Percentiles rank a stretch among this genome's conserved stretches.
Conservation (phyloP, 2,113 vertebrate species). For the Dinomys branickii region DNA sequence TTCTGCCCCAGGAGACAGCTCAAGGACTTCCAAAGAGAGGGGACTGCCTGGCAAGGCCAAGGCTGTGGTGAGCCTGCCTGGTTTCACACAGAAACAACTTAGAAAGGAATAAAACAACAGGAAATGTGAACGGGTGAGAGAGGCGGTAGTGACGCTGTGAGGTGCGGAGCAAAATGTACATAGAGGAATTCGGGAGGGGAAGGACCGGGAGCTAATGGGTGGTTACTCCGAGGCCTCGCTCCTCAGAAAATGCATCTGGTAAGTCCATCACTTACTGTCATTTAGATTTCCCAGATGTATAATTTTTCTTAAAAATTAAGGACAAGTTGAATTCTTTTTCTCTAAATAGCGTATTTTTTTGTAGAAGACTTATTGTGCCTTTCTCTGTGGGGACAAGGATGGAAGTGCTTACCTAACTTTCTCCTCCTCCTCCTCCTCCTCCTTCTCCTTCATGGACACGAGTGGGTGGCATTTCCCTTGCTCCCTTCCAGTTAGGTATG, state of each 20-base stretch:
- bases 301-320: not conserved
- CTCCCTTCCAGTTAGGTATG: not conserved
- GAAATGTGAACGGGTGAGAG: not conserved
- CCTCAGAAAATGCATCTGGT: not conserved
- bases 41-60: no score
- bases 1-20: not conserved
- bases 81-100: not conserved
- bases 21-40: not conserved
- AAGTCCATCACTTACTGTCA: not conserved
- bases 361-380: not conserved
- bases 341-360: not conserved
- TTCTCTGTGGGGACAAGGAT: not conserved
- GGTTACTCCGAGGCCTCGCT: not conserved
- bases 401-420: no score
- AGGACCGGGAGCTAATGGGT: no score
- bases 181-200: not conserved
- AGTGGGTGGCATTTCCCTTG: not conserved
- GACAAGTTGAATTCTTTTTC: not conserved
- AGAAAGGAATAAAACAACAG: not conserved
- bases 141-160: not conserved
- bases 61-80: not conserved
- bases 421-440: not conserved
- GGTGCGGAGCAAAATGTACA: no score
- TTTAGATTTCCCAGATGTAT: not conserved
- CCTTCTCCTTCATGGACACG: not conserved